A percentile compares a stretch with the other conserved stretches of the same genome.
Conservation (phyloP, 2,888 invertebrate genomes). For the Trachelus iudaicus region DNA sequence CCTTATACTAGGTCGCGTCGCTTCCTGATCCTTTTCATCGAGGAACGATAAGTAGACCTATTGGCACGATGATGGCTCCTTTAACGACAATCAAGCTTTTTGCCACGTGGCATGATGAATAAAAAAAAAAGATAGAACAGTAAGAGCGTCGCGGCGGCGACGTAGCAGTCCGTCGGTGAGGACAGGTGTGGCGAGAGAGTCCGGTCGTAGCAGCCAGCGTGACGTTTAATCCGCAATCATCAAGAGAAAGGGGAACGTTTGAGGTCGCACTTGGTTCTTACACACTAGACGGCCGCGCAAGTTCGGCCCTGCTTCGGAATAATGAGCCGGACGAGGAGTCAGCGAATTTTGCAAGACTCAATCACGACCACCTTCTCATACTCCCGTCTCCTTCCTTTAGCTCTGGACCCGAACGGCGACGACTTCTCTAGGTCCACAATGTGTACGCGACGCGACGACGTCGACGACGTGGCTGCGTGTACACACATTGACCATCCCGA, state of each 20-base stretch:
- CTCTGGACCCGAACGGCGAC: too few relatives aligned
- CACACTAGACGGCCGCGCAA: too few relatives aligned
- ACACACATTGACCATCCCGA: conserved; percentile 10
- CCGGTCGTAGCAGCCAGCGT: neutral
- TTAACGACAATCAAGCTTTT: neutral
- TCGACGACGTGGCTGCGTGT: neutral
- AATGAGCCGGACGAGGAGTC: conserved; percentile 42
- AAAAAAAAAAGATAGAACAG: neutral
- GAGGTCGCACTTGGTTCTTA: conserved; percentile 5
- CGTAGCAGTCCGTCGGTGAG: too few relatives aligned
- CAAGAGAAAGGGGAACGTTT: conserved; percentile 19
- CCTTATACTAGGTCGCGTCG: neutral
- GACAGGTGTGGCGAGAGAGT: conserved; percentile 11
- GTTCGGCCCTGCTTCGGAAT: conserved; percentile 36
- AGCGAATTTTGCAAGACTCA: conserved; percentile 44
- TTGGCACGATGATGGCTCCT: neutral
- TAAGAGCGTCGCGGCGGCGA: neutral
- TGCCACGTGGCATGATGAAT: neutral
- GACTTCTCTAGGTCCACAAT: too few relatives aligned
- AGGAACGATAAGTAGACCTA: neutral
- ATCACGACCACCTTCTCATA: conserved; percentile 25
- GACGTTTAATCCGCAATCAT: conserved; percentile 27
- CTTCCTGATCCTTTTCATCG: neutral
- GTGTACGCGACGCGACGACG: too few relatives aligned
- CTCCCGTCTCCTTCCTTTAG: too few relatives aligned